Base-by-base conservation (phyloP, 2,797 vertebrate genomes). In the Neoniphon sammara region DNA sequence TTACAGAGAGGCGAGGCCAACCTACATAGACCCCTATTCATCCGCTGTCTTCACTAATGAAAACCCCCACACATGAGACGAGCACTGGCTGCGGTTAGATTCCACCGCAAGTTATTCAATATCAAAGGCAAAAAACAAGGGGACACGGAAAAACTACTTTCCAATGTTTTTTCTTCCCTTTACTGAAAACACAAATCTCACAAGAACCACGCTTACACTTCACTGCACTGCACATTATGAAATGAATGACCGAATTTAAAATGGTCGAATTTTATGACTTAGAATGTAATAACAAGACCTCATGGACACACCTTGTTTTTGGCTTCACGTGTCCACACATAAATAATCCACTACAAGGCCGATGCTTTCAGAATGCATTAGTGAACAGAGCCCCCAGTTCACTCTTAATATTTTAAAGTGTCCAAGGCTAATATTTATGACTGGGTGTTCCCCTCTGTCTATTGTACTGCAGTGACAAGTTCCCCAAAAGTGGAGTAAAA, bases 221-320 rank as follows among this genome's bases (percentile, higher is more conserved):
- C 57, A 88, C 83, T 62, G 80, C 10, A 63, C 77, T 31, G 82
- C 80, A 77, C 79, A 77, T 89, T 89, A 82, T 76, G 87, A 42
- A 87, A 91, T 90, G 88, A 93, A 93, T 87, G 90, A 84, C 85
- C 80, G 82, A 83, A 89, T 92, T 91, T 90, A 88, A 93, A 87
- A 80, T 73, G 81, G 80, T 80, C 68, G 57, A 75, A 71, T 94
- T 94, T 94, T 92, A 94, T 91, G 91, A 91, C 83, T 81, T 79
- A 52, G 72, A 86, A 87, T 84, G 89, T 87, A 92, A 91, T 88
- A 91, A 91, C 90, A 93, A 91, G 91, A 90, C 87, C 87, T 87
- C 84, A 70, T 79, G 89, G 92, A 93, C 93, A 93, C 93, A 92
- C 93, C 94, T 93, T 92, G 88, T 90, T 93, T 93, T 94, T 92